Base-by-base conservation (phyloP, 2,113 vertebrate genomes). In the Pomatorhinus ruficollis region DNA sequence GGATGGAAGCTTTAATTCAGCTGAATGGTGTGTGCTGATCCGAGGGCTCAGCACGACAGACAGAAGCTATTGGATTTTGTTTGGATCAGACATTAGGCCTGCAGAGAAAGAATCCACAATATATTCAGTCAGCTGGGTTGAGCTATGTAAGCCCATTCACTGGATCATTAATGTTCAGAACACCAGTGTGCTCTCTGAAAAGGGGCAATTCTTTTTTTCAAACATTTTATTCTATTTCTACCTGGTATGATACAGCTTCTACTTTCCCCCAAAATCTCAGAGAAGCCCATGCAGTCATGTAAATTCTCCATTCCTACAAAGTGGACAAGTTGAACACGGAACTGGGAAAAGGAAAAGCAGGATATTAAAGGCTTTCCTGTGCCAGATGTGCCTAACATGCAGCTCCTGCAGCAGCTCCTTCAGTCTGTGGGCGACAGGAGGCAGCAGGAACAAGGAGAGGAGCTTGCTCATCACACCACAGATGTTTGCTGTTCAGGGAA, bases 61-160 rank as follows among this genome's bases (percentile, higher is more conserved):
- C 68, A 91, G 54, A 65, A 89, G 42, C 37, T 77, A 75, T 15
- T 89, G 86, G 89, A 92, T 89, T 89, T 49, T 85, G 81, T 44
- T 49, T 11, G 6, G 44, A 85, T 79, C 35, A 52, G 85, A 61
- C 27, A 22, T 47, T 22, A 86, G 64, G 71, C 33, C 75, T 65
- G 50, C 59, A 81, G 66, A 88, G 71, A 52, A 70, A 83, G 25
- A 52, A 65, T 21, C 85, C 80, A 47, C 54, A 75, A 37, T 22
- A 59, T 20, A 94, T 44, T 60, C 25, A 30, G 49, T 85, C 74
- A 70, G 83, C 45, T 83, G 33, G 44, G 78, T 0, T 64, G 50
- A 95, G 86, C 83, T 42, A 54, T 56, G 50, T 15, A 42, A 83
- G 45, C 42, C 90, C 64, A 66, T 12, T 20, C 6, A 2, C 74